These are phyloP conservation scores for Caranx melampygus DNA, from an alignment of 2,113 vertebrate species.

Conservation along the genomic window DNA sequence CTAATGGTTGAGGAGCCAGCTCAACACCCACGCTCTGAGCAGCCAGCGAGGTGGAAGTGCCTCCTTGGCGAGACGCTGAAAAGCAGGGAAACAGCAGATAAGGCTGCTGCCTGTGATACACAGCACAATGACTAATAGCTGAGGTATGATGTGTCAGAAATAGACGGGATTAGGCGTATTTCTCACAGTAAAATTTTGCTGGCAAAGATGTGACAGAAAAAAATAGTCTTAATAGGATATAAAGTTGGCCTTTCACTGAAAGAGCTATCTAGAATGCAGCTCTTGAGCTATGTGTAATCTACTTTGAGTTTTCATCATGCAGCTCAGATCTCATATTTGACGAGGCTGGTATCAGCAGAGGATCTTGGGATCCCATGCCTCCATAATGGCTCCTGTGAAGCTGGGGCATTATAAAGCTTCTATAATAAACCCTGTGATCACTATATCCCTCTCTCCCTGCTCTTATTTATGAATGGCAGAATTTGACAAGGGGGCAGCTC, in stretches of 20 bases:
- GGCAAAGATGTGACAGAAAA: constrained; percentile 1
- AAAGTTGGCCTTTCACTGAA: constrained; percentile 29
- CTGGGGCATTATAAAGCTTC: constrained; percentile 73
- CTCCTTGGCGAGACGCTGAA: constrained; percentile 42
- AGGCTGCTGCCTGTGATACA: constrained; percentile 66
- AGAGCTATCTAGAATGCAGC: constrained; percentile 48
- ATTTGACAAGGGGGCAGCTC: constrained; percentile 74
- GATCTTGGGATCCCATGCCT: constrained; percentile 76
- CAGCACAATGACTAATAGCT: constrained; percentile 64
- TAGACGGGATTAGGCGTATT: constrained; percentile 15
- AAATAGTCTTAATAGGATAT: constrained; percentile 12
- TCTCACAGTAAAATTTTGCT: constrained; percentile 1
- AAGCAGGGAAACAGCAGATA: constrained; percentile 69
- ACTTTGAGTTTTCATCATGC: constrained; percentile 73
- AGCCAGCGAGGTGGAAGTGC: constrained; percentile 59
- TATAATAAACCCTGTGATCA: constrained; percentile 79
- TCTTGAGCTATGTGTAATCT: constrained; percentile 68
- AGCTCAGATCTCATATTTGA: constrained; percentile 79
- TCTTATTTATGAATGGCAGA: constrained; percentile 84
- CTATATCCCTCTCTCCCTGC: constrained; percentile 49
- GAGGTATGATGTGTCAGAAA: constrained; percentile 56
- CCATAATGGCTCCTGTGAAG: constrained; percentile 77
- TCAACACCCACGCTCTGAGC: constrained; percentile 44
- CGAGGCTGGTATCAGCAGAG: constrained; percentile 62
- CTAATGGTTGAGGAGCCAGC: constrained; percentile 50